phyloP scores from a whole-genome alignment of 2,113 vertebrate genomes.

The Phalacrocorax carbo region DNA sequence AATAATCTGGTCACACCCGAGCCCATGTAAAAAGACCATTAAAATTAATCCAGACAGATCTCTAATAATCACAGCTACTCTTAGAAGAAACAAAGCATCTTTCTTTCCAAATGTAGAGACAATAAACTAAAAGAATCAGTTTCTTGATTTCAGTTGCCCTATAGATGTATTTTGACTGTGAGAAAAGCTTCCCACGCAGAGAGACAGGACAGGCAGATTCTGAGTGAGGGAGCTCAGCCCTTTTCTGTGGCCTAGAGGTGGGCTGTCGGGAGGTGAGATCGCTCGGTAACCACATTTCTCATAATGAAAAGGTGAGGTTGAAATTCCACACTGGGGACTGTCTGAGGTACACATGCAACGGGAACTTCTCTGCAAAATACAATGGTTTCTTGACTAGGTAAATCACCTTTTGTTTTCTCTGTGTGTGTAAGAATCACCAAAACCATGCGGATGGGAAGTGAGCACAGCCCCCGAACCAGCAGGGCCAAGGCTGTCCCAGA shows the following conservation, averaged over 20 bases:
- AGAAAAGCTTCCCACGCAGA: not conserved
- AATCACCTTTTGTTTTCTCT: not conserved
- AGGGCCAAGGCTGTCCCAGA: not conserved
- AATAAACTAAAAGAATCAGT: not conserved
- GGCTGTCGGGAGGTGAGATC: not conserved
- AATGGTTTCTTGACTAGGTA: not conserved
- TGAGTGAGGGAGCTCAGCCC: not conserved
- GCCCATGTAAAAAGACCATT: not conserved
- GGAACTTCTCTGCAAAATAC: not conserved
- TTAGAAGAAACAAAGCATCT: not conserved
- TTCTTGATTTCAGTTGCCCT: not conserved
- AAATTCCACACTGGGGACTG: not conserved
- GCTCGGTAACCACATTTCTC: not conserved
- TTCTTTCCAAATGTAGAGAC: not conserved
- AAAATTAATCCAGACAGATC: not conserved
- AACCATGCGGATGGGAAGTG: not conserved
- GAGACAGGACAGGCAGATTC: not conserved
- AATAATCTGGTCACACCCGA: not conserved
- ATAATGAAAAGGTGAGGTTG: not conserved
- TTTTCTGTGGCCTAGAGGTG: not conserved
- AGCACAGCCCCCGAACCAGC: not conserved
- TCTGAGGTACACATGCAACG: accelerated
- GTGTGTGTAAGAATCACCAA: not conserved
- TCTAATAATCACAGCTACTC: not conserved
- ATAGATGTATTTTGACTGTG: not conserved